Evolutionary conservation across 2,113 vertebrate species (phyloP).

Genomic region (Melierax canorus): DNA sequence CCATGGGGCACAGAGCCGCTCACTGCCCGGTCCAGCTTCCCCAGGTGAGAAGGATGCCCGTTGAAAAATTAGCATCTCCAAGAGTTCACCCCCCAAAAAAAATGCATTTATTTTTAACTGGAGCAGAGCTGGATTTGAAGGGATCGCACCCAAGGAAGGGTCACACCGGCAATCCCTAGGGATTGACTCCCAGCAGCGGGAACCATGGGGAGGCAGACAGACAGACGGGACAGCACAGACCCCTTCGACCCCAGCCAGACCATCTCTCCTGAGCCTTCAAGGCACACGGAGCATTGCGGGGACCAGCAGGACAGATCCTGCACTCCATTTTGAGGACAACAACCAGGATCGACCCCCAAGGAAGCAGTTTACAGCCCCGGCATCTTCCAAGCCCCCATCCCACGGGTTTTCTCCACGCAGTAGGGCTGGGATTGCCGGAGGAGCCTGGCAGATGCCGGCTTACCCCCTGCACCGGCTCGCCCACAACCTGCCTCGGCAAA

Average conservation of each 20-base stretch:
- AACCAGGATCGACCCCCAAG: fast-evolving
- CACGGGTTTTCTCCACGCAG: fast-evolving
- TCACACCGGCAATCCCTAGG: neutral
- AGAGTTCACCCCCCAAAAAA: neutral
- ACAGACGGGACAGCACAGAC: neutral
- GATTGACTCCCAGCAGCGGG: neutral
- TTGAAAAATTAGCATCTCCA: fast-evolving
- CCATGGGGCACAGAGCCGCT: neutral
- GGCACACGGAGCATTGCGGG: fast-evolving
- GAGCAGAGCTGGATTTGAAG: neutral
- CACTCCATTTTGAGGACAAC: fast-evolving
- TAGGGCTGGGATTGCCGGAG: neutral
- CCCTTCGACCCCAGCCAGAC: neutral
- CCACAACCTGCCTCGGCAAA: neutral
- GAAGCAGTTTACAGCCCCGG: fast-evolving
- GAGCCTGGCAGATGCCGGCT: neutral
- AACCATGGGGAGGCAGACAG: neutral
- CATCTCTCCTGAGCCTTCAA: neutral
- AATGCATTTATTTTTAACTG: neutral
- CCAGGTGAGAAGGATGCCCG: neutral
- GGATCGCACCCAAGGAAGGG: neutral
- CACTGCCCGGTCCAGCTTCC: neutral
- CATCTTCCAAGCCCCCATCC: neutral
- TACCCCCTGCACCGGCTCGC: neutral
- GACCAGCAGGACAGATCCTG: neutral